Conservation (phyloP, 2,888 invertebrate species). For the Taphrorychus bicolor region DNA sequence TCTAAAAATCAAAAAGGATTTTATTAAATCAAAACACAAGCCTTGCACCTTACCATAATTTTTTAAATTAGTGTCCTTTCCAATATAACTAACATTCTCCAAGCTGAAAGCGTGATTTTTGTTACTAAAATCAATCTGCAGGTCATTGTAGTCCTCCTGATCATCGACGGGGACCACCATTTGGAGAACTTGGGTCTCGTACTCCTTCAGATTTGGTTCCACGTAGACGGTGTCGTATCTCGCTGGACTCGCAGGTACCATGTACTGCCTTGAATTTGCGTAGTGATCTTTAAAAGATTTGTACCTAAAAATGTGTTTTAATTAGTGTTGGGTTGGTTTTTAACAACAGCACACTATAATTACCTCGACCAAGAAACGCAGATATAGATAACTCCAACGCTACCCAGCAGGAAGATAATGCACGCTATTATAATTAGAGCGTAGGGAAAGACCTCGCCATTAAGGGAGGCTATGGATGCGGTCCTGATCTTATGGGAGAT, state of each 20-base stretch:
- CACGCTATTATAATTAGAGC: constrained; percentile 88
- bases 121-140: constrained; percentile 86
- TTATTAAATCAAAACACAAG: background rate
- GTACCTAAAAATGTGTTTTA: constrained; percentile 66
- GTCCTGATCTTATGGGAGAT: constrained; percentile 59
- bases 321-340: background rate
- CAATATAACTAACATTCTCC: constrained; percentile 88
- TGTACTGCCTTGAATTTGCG: constrained; percentile 58
- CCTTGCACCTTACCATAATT: constrained; percentile 61
- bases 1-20: constrained; percentile 60
- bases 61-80: constrained; percentile 73
- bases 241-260: constrained; percentile 65
- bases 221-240: constrained; percentile 75
- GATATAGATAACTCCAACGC: constrained; percentile 90
- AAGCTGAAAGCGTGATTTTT: constrained; percentile 87
- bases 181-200: constrained; percentile 92
- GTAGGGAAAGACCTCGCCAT: constrained; percentile 80
- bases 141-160: constrained; percentile 76
- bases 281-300: constrained; percentile 82
- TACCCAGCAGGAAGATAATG: constrained; percentile 86
- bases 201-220: constrained; percentile 87
- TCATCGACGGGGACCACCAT: constrained; percentile 92
- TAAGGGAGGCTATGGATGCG: constrained; percentile 58
- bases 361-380: constrained; percentile 94
- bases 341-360: constrained; percentile 44